A percentile compares a stretch with the other conserved stretches of the same genome.
These are phyloP conservation scores for Pachydiplax longipennis DNA, from an alignment of 2,888 invertebrate species.

Conservation along the genomic window DNA sequence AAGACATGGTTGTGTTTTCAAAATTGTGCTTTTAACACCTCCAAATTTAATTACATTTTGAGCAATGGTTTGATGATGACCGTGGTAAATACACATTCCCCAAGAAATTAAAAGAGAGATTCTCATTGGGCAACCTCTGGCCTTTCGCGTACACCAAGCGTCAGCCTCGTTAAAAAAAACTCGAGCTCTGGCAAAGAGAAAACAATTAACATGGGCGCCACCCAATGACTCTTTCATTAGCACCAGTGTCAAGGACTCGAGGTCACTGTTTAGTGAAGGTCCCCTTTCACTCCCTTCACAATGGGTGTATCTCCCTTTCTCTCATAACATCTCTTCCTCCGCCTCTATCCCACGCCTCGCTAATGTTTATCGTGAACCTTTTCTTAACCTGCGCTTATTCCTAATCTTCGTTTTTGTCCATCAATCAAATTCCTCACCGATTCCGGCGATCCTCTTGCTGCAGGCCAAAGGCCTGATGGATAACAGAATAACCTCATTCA, in stretches of 20 bases:
- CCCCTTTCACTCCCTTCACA: not conserved
- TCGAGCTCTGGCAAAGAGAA: not conserved
- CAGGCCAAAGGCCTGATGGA: not conserved
- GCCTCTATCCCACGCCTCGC: not conserved
- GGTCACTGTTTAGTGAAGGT: not conserved
- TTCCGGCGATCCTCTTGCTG: not conserved
- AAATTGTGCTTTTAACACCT: too few species aligned
- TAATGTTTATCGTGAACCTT: not conserved
- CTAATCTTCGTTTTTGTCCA: not conserved
- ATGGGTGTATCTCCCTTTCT: not conserved
- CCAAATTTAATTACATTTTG: too few species aligned
- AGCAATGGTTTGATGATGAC: too few species aligned
- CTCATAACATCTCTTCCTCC: not conserved
- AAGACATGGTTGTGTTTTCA: too few species aligned
- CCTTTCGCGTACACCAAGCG: not conserved
- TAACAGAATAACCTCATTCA: not conserved
- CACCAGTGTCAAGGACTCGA: slow-evolving; percentile 14
- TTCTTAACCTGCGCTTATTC: not conserved
- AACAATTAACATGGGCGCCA: not conserved
- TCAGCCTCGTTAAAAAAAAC: not conserved
- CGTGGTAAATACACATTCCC: too few species aligned
- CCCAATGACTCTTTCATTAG: slow-evolving; percentile 10
- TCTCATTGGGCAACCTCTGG: too few species aligned
- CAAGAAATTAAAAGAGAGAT: too few species aligned
- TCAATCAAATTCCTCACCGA: not conserved